A percentile compares a stretch with the other conserved stretches of the same genome.
Evolutionary conservation across 1,140 invertebrate genomes (phyloP).

Genomic region (Caenorhabditis brenneri): DNA sequence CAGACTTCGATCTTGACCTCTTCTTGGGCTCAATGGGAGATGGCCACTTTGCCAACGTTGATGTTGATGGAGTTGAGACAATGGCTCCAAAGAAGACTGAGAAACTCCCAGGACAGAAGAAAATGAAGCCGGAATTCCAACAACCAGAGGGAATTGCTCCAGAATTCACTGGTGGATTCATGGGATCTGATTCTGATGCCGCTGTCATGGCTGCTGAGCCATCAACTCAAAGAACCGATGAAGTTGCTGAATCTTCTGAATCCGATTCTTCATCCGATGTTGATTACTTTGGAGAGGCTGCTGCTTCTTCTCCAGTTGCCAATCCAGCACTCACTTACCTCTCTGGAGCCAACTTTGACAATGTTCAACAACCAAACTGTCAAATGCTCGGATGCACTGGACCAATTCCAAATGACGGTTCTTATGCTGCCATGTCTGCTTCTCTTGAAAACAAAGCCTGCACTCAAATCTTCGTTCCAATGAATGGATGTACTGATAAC

Average conservation of each 20-base stretch:
- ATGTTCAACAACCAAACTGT: slow-evolving; percentile 58
- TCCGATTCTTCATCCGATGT: slow-evolving; percentile 4
- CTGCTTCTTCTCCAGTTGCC: slow-evolving; percentile 53
- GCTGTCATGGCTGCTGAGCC: slow-evolving; percentile 25
- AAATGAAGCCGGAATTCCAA: slow-evolving; percentile 35
- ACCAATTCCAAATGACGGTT: slow-evolving; percentile 66
- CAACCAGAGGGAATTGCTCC: slow-evolving; percentile 24
- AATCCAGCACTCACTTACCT: slow-evolving; percentile 68
- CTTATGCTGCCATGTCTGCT: slow-evolving; percentile 57
- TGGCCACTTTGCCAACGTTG: slow-evolving; percentile 23
- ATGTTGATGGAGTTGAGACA: slow-evolving; percentile 23
- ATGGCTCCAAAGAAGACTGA: slow-evolving; percentile 28
- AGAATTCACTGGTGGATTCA: slow-evolving; percentile 36
- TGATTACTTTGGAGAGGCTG: slow-evolving; percentile 42
- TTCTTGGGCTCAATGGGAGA: slow-evolving; percentile 17
- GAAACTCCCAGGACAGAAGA: slow-evolving; percentile 33
- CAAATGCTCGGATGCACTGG: slow-evolving; percentile 65
- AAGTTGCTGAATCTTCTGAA: slow-evolving; percentile 18
- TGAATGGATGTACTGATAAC: slow-evolving; percentile 63
- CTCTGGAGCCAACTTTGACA: slow-evolving; percentile 64
- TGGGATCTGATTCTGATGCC: background rate
- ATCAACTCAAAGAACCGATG: slow-evolving; percentile 13
- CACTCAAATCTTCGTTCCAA: slow-evolving; percentile 67
- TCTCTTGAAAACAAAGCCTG: slow-evolving; percentile 54
- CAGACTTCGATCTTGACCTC: slow-evolving; percentile 18